phyloP scores from a whole-genome alignment of 92 coral and sea anemone species.

The Montipora capitata region DNA sequence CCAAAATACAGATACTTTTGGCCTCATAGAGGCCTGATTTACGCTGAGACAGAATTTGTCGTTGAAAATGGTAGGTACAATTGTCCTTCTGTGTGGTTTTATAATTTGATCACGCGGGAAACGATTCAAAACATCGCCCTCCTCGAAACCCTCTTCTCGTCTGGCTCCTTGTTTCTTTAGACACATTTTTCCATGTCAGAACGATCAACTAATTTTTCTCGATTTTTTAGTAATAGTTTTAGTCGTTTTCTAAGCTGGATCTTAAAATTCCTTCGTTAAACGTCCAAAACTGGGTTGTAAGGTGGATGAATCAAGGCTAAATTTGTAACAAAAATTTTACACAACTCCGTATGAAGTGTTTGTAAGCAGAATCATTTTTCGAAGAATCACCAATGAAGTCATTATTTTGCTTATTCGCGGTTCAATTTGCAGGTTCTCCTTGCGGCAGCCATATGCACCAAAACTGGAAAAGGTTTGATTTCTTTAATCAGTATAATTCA shows the following conservation, averaged over 20 bases:
- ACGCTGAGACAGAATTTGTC: slow-evolving; percentile 45
- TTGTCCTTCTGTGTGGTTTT: slow-evolving; percentile 19
- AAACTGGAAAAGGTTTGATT: slow-evolving; percentile 94
- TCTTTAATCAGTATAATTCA: background rate
- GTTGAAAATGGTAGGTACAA: slow-evolving; percentile 87
- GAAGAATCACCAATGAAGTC: no score
- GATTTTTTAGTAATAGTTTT: background rate
- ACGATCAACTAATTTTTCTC: slow-evolving; percentile 26
- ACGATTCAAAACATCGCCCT: background rate
- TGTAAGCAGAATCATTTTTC: no score
- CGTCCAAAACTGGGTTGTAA: background rate
- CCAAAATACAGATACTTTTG: slow-evolving; percentile 73
- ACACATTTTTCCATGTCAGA: background rate
- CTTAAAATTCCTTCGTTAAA: background rate
- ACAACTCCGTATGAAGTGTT: no score
- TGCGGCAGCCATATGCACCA: slow-evolving; percentile 99
- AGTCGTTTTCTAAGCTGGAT: background rate
- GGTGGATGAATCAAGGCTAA: slow-evolving; percentile 11
- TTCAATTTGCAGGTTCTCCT: slow-evolving; percentile 88
- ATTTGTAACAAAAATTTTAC: background rate
- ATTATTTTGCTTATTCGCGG: background rate
- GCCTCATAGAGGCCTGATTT: slow-evolving; percentile 87
- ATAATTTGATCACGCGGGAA: background rate
- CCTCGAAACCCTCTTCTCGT: background rate
- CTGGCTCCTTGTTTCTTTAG: slow-evolving; percentile 11